These are phyloP conservation scores for Parazoanthus swiftii DNA, from an alignment of 92 coral and sea anemone species.

Conservation along the genomic window DNA sequence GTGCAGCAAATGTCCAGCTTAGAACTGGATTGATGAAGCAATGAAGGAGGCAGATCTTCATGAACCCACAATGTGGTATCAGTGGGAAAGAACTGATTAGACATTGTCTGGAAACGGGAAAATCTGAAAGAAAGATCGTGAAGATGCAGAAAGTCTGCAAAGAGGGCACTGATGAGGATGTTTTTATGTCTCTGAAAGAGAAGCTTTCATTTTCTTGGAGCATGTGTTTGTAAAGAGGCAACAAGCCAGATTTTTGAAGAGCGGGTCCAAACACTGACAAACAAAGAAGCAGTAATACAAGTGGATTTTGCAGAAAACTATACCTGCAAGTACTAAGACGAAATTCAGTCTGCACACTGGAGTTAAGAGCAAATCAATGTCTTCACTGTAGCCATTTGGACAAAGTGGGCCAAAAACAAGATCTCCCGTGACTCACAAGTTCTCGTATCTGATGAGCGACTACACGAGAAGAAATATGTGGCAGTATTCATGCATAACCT, in stretches of 20 bases:
- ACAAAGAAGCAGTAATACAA: constrained; percentile 62
- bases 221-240: constrained; percentile 54
- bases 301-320: constrained; percentile 73
- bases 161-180: constrained; percentile 39
- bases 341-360: constrained; percentile 74
- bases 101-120: constrained; percentile 18
- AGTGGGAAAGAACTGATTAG: constrained; percentile 53
- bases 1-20: not conserved
- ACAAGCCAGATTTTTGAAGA: constrained; percentile 60
- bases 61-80: constrained; percentile 45
- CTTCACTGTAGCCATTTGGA: constrained; percentile 63
- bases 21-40: not conserved
- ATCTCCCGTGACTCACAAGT: constrained; percentile 50
- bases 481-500: constrained; percentile 54
- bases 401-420: constrained; percentile 39
- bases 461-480: constrained; percentile 65
- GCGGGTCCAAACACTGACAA: constrained; percentile 37
- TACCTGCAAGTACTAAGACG: constrained; percentile 59
- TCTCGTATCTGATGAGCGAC: constrained; percentile 52
- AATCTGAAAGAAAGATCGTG: constrained; percentile 31
- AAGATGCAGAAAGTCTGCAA: constrained; percentile 47
- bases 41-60: constrained; percentile 16
- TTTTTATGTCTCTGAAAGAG: not conserved
- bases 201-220: constrained; percentile 33
- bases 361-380: constrained; percentile 65